phyloP scores from a whole-genome alignment of 2,888 invertebrate genomes.

The Rhagium mordax region DNA sequence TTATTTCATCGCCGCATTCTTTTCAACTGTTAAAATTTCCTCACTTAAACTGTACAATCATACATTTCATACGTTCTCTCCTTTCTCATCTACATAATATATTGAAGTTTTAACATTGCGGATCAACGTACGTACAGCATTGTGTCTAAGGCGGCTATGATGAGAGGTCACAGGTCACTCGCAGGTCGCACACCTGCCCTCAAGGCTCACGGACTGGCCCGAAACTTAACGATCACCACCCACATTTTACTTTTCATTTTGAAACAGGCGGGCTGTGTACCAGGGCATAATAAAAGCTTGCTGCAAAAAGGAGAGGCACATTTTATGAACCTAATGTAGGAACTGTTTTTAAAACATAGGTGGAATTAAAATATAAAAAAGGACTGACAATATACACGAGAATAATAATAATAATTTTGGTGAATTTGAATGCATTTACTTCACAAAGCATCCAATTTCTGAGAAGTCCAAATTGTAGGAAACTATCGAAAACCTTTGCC shows the following conservation, averaged over 20 bases:
- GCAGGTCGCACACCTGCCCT: constrained; percentile 62
- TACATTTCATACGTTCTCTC: constrained; percentile 24
- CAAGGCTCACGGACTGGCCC: constrained; percentile 56
- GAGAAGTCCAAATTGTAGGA: no score
- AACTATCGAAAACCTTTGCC: no score
- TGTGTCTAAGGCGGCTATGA: constrained; percentile 51
- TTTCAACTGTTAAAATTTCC: background rate
- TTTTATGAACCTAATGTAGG: no score
- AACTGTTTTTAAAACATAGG: no score
- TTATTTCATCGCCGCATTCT: background rate
- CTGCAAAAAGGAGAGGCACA: background rate
- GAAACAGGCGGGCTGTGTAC: constrained; percentile 6
- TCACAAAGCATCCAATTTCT: no score
- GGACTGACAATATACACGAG: no score
- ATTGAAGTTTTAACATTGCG: constrained; percentile 43
- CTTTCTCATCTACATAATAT: constrained; percentile 45
- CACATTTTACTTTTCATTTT: constrained; percentile 45
- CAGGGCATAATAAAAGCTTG: constrained; percentile 6
- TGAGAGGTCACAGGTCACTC: constrained; percentile 59
- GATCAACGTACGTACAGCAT: constrained; percentile 49
- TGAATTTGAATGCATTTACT: no score
- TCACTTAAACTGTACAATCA: constrained; percentile 16
- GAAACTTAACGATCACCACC: constrained; percentile 56
- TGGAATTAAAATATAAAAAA: no score
- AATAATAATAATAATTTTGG: no score